phyloP scores from a whole-genome alignment of 2,797 vertebrate genomes.

The Macropodus opercularis region DNA sequence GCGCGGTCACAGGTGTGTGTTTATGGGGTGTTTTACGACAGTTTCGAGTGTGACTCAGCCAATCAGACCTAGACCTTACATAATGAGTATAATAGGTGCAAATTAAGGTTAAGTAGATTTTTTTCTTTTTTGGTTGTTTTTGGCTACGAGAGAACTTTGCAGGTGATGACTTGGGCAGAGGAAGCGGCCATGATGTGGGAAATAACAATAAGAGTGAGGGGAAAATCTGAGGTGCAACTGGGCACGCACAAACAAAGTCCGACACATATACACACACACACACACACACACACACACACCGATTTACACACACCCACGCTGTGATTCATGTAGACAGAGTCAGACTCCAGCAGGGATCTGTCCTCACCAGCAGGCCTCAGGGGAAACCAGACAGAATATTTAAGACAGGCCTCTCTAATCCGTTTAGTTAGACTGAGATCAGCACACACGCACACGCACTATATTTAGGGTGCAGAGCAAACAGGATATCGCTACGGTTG shows the following conservation, averaged over 20 bases:
- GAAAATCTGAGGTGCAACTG: constrained; percentile 23
- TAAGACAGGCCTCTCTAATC: constrained; percentile 73
- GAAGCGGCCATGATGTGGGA: constrained; percentile 36
- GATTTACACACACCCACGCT: constrained; percentile 50
- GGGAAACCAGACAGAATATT: constrained; percentile 76
- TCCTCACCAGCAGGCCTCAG: constrained; percentile 72
- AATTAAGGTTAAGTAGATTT: too few relatives aligned
- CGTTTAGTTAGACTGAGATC: constrained; percentile 69
- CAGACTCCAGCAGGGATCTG: constrained; percentile 76
- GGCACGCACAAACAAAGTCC: constrained; percentile 59
- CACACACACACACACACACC: constrained; percentile 24
- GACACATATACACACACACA: constrained; percentile 45
- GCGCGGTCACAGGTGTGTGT: constrained; percentile 56
- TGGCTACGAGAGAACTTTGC: background rate
- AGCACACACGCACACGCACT: constrained; percentile 35
- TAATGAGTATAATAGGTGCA: constrained; percentile 16
- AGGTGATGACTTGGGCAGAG: constrained; percentile 8
- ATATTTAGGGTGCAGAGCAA: constrained; percentile 70
- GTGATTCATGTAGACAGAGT: constrained; percentile 72
- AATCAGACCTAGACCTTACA: constrained; percentile 23
- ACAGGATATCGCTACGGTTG: constrained; percentile 71
- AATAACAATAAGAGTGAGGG: constrained; percentile 22
- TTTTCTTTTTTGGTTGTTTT: too few relatives aligned
- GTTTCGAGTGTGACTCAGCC: constrained; percentile 39
- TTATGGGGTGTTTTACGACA: constrained; percentile 40